Evolutionary conservation across 2,888 invertebrate species (phyloP).

Genomic region (Drosophila ezoana): DNA sequence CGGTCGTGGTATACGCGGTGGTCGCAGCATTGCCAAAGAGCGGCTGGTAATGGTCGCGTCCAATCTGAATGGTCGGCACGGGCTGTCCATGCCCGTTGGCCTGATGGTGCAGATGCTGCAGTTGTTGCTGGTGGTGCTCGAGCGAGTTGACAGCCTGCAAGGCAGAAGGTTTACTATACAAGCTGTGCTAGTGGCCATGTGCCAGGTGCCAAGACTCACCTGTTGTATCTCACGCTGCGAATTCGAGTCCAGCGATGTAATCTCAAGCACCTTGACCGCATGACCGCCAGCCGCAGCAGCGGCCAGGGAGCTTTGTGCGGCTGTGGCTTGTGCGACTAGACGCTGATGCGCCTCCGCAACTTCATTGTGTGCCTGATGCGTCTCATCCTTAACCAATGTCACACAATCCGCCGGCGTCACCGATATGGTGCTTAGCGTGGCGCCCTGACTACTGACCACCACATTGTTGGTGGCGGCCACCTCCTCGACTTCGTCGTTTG

Average conservation of each 20-base stretch:
- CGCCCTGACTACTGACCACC: conserved; percentile 67
- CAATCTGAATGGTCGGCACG: conserved; percentile 83
- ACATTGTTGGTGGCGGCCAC: conserved; percentile 47
- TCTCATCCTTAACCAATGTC: conserved; percentile 77
- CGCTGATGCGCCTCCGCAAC: conserved; percentile 71
- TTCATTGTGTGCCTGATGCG: conserved; percentile 67
- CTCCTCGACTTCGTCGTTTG: conserved; percentile 64
- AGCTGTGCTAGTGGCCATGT: background rate
- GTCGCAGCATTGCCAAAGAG: conserved; percentile 75
- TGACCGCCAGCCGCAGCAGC: conserved; percentile 63
- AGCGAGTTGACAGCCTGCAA: conserved; percentile 82
- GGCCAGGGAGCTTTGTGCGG: conserved; percentile 64
- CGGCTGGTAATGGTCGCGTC: conserved; percentile 83
- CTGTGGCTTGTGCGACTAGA: conserved; percentile 64
- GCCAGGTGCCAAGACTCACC: conserved; percentile 43
- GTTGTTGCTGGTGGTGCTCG: conserved; percentile 83
- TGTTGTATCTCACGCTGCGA: conserved; percentile 84
- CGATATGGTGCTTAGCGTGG: conserved; percentile 67
- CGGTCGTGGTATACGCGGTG: conserved; percentile 74
- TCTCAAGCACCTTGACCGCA: conserved; percentile 83
- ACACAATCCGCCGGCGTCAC: conserved; percentile 79
- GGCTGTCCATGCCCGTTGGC: conserved; percentile 72
- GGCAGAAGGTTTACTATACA: background rate
- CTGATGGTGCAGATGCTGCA: conserved; percentile 82
- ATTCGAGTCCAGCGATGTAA: conserved; percentile 83